Conservation (phyloP, 2,888 invertebrate genomes). For the Acronicta psi region DNA sequence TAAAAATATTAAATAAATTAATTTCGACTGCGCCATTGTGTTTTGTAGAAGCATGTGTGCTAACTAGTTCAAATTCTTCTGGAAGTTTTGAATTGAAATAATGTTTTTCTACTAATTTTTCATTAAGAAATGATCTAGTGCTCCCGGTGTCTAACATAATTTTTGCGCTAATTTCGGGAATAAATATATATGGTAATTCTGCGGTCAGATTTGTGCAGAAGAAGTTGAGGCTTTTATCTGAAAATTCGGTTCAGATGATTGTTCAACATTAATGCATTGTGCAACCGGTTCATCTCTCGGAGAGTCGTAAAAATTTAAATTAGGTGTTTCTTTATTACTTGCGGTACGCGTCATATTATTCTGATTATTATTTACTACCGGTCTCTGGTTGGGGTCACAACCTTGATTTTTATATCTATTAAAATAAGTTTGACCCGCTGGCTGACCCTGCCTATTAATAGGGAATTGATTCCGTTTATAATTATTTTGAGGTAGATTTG, state of each 20-base stretch:
- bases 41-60: neutral
- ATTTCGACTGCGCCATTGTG: conserved; percentile 2
- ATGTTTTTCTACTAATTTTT: neutral
- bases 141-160: neutral
- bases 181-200: neutral
- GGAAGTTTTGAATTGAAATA: neutral
- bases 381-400: too few relatives aligned
- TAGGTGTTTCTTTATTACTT: too few relatives aligned
- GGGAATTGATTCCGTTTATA: too few relatives aligned
- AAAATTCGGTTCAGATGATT: neutral
- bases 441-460: too few relatives aligned
- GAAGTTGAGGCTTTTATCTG: neutral
- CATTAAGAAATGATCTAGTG: neutral
- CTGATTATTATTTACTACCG: too few relatives aligned
- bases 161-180: neutral
- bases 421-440: too few relatives aligned
- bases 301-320: neutral
- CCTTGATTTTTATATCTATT: neutral
- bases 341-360: too few relatives aligned
- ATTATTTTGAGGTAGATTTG: too few relatives aligned
- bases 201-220: neutral
- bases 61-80: neutral
- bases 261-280: too few relatives aligned
- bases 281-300: too few relatives aligned
- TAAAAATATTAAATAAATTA: neutral